Base-by-base conservation (phyloP, 2,888 invertebrate species). In the Megamerina dolium region DNA sequence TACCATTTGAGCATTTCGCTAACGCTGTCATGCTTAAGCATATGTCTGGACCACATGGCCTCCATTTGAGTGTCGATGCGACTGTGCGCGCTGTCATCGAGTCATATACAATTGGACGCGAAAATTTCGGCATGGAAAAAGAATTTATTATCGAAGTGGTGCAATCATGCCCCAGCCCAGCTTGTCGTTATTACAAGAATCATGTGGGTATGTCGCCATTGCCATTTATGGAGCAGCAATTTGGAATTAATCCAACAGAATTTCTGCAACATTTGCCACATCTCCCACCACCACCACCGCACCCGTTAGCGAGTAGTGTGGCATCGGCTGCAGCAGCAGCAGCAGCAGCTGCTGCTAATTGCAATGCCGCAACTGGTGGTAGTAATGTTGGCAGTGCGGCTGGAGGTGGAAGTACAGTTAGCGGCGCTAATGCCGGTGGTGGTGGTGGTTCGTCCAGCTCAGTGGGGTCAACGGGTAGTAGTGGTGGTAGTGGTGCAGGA, bases 21-120 rank as follows among this genome's bases (percentile, higher is more conserved):
- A 89, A 89, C 75, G 89, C 89, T 41, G 88, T 90, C 5, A 89
- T 89, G 88, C 68, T 90, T 54, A 90, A 89, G 63, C 89, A 90
- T 62, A 88, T 89, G 85, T 87, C 87, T 61, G 88, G 89, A 1
- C 88, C 88, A 0, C 88, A 88, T 66, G 88, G 89, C 2, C 73
- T 88, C 39, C 89, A 90, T 74, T 73, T 90, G 45, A 87, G 87
- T 30, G 76, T 88, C 39, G 89, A 89, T 69, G 87, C 85, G 26
- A 89, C 89, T 12, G 85, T 89, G 26, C 75, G 88, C 66, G 87
- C 88, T 41, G 88, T 86, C 21, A 85, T 88, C 72, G 88, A 89
- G 64, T 87, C 87, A 3, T 89, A 88, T 57, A 87, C 88, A 50
- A 87, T 88, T 64, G 72, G 70, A 0, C 59, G 70, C 1, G 70